A percentile compares a stretch with the other conserved stretches of the same genome.
Conservation (phyloP, 2,113 vertebrate genomes). For the Lamprologus lemairii region DNA sequence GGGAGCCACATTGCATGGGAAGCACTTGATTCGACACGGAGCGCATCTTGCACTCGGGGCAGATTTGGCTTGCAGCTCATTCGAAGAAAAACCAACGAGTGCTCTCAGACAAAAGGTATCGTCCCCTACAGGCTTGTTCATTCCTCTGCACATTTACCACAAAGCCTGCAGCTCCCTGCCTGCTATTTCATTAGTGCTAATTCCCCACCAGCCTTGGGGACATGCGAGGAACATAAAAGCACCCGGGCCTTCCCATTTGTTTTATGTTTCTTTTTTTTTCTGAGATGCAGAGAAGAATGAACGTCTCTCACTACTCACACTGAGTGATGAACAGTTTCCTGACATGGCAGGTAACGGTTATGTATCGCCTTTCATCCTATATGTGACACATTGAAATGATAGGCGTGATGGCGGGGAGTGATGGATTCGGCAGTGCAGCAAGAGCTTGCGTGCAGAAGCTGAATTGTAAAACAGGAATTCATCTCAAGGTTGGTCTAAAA, state of each 20-base stretch:
- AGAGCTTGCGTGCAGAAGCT: conserved; percentile 27
- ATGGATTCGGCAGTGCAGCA: conserved; percentile 37
- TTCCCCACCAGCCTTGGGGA: background rate
- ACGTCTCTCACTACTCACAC: conserved; percentile 17
- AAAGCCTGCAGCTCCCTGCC: background rate
- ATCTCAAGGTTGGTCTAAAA: conserved; percentile 53
- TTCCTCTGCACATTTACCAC: background rate
- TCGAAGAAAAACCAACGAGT: conserved; percentile 13
- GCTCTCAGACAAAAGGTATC: background rate
- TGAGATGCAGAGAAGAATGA: conserved; percentile 2
- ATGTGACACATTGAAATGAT: conserved; percentile 58
- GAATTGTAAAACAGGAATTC: conserved; percentile 32
- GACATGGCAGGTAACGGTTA: conserved; percentile 51
- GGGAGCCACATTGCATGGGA: background rate
- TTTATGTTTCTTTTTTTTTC: background rate
- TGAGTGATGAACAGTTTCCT: conserved; percentile 46
- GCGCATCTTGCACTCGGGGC: background rate
- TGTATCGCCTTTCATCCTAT: conserved; percentile 32
- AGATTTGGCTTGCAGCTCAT: background rate
- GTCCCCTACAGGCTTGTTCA: background rate
- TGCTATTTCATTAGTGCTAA: conserved; percentile 17
- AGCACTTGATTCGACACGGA: background rate
- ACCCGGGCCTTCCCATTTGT: background rate
- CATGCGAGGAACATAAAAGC: background rate
- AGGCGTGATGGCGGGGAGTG: conserved; percentile 16